Evolutionary conservation across 2,888 invertebrate genomes (phyloP), one percentile per base, ranked within the genome.

Genomic region (Enchytraeus crypticus): DNA sequence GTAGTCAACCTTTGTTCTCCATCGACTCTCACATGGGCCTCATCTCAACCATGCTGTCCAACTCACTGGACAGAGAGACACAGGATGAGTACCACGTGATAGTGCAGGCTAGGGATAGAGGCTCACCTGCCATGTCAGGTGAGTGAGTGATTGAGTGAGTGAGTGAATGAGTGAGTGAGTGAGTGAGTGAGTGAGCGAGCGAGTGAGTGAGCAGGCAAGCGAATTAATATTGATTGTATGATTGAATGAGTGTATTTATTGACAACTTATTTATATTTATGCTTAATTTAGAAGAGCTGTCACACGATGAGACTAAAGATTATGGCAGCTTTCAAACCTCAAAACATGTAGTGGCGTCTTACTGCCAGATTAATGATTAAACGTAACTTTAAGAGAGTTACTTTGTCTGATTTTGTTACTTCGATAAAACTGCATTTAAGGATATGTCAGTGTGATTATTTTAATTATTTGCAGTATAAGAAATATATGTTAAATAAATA

Each of bases 21-120:
- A 74, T 77, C n/a, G 72, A 76, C 59, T 58, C 64, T 3, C 59
- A 66, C 29, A 70, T 71, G 8, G 77, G 77, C 4, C 66, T 72
- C 3, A 72, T 77, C 33, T 67, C 65, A 18, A 75, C 76, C 5
- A 73, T 70, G 57, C 63, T 66, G 18, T 64, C 46, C 47, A 53
- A 71, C 47, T 64, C 27, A 8, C 65, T 77, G 47, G 76, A 77
- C 62, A 62, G 75, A 8, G 78, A 78, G 62, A 69, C 61, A 5
- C 66, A 70, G 29, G 68, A 69, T 0, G 66, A 66, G 62, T 97
- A 96, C 82, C 92, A 93, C 3, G 47, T 69, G 76, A 92, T 93
- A 77, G 93, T 98, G 71, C 91, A 93, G 79, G 97, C 97, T 0
- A 84, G 92, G 64, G 98, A 98, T 60, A 64, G 68, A 26, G 76